phyloP scores from a whole-genome alignment of 1,140 invertebrate species.

The Heterodera carotae region DNA sequence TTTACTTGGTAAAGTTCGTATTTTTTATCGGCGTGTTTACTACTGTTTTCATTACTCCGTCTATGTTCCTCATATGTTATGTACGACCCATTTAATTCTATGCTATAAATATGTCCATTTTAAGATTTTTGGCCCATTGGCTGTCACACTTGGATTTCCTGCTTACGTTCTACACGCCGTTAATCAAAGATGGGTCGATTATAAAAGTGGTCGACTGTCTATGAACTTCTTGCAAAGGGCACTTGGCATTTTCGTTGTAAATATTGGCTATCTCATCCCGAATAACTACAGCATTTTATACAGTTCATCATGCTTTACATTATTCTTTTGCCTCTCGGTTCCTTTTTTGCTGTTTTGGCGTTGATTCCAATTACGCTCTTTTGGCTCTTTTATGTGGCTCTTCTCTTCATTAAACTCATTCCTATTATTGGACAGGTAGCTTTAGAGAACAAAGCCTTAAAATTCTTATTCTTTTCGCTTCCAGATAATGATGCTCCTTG shows the following conservation, averaged over 20 bases:
- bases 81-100: neutral
- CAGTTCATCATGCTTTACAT: too few species aligned
- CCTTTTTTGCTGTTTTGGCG: neutral
- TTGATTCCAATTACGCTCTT: neutral
- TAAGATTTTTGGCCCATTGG: neutral
- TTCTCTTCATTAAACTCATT: neutral
- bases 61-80: slow-evolving; percentile 17
- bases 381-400: neutral
- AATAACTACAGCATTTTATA: too few species aligned
- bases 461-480: neutral
- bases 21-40: slow-evolving; percentile 26
- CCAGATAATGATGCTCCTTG: slow-evolving; percentile 11
- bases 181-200: too few species aligned
- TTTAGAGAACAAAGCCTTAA: too few species aligned
- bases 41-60: slow-evolving; percentile 23
- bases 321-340: neutral
- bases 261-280: too few species aligned
- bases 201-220: too few species aligned
- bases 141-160: neutral
- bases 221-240: too few species aligned
- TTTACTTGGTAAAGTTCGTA: slow-evolving; percentile 27
- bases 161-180: too few species aligned
- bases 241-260: too few species aligned
- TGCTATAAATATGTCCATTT: too few species aligned
- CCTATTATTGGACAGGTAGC: slow-evolving; percentile 12